A percentile compares a stretch with the other conserved stretches of the same genome.
Evolutionary conservation across 2,113 vertebrate species (phyloP).

Genomic region (Meles meles): DNA sequence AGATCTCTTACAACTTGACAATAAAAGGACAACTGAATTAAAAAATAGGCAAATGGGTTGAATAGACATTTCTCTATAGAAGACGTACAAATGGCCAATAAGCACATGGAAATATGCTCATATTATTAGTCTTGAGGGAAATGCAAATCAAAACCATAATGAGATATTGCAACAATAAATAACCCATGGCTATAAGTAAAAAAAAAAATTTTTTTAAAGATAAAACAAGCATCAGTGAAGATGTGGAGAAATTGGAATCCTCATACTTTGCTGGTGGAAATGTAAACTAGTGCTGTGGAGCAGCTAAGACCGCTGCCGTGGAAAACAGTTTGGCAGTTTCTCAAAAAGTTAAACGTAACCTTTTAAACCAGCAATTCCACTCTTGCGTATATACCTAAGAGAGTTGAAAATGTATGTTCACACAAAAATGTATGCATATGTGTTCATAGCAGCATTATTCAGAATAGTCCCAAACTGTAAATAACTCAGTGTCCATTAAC

Average conservation of each 20-base stretch:
- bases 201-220: not conserved
- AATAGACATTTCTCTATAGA: not conserved
- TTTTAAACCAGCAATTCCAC: not conserved
- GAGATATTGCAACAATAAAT: not conserved
- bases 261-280: not conserved
- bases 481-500: not conserved
- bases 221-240: not conserved
- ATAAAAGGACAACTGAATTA: not conserved
- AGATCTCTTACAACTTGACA: not conserved
- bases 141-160: not conserved
- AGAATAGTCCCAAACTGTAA: not conserved
- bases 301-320: not conserved
- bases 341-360: not conserved
- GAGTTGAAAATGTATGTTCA: not conserved
- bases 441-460: not conserved
- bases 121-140: not conserved
- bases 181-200: not conserved
- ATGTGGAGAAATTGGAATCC: not conserved
- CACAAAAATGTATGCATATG: not conserved
- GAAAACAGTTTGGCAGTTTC: not conserved
- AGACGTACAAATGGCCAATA: not conserved
- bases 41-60: not conserved
- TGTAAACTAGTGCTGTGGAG: not conserved
- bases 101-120: not conserved
- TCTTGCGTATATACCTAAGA: not conserved